Percentiles rank a stretch among this genome's conserved stretches.
Conservation (phyloP, 1,140 invertebrate species). For the Drosophila kikkawai region DNA sequence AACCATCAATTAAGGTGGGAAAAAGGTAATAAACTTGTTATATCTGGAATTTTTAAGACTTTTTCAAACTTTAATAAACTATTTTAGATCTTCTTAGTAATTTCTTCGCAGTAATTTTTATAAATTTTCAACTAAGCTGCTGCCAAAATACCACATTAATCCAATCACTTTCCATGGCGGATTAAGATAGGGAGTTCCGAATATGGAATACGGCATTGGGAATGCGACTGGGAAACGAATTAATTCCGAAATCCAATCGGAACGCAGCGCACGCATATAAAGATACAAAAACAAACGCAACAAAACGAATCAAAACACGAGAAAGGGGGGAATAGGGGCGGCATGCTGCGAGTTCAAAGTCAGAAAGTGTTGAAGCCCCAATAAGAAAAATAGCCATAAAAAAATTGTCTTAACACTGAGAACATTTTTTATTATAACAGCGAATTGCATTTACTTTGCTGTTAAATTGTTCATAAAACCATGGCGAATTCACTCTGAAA, state of each 20-base stretch:
- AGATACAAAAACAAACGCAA: constrained; percentile 13
- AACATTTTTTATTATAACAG: too few species aligned
- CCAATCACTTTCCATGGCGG: neutral
- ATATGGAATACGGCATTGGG: neutral
- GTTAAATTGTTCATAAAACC: too few species aligned
- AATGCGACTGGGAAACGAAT: constrained; percentile 43
- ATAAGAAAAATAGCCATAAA: too few species aligned
- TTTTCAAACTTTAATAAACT: neutral
- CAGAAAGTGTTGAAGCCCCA: constrained; percentile 40
- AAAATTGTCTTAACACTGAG: too few species aligned
- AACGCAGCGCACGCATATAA: constrained; percentile 53
- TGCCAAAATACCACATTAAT: neutral
- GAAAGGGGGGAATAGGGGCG: neutral
- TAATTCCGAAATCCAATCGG: constrained; percentile 61
- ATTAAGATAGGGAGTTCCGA: neutral
- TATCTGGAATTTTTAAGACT: neutral
- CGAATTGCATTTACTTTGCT: too few species aligned
- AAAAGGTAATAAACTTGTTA: neutral
- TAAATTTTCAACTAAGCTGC: neutral
- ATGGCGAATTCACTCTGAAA: too few species aligned
- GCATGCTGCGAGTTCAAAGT: constrained; percentile 64
- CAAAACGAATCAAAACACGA: constrained; percentile 35
- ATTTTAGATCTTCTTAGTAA: too few species aligned
- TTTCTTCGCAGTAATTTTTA: neutral
- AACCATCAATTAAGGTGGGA: neutral